Conservation (phyloP, 1,140 invertebrate species). For the Metopolophium dirhodum region DNA sequence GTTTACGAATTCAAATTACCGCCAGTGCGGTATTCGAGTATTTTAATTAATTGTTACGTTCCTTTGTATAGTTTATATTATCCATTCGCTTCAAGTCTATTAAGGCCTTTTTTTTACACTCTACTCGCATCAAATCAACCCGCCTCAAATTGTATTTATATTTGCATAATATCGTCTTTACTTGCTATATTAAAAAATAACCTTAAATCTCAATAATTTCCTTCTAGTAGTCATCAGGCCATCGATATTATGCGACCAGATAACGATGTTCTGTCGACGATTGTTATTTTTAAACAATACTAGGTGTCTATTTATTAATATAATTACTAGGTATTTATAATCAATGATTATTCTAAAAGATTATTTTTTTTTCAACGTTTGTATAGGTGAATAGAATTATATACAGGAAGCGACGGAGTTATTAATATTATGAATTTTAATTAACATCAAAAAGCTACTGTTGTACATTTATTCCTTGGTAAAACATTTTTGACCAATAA, state of each 20-base stretch:
- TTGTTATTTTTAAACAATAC: not conserved
- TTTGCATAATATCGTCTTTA: not conserved
- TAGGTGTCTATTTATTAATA: too few relatives aligned
- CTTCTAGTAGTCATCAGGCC: not conserved
- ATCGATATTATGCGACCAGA: not conserved
- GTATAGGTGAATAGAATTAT: not conserved
- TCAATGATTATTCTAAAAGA: not conserved
- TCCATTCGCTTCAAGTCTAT: not conserved
- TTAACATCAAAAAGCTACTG: not conserved
- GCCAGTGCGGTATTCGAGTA: not conserved
- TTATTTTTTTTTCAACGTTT: not conserved
- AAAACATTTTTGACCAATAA: not conserved
- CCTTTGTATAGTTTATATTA: not conserved
- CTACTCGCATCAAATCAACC: not conserved
- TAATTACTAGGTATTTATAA: too few relatives aligned
- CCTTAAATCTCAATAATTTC: not conserved
- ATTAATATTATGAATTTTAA: too few relatives aligned
- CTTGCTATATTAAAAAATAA: not conserved
- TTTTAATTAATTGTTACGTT: not conserved
- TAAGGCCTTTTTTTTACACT: not conserved
- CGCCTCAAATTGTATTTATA: not conserved
- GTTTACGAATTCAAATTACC: not conserved
- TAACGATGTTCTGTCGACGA: not conserved
- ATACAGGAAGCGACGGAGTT: not conserved
- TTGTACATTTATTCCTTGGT: not conserved